These are phyloP conservation scores for Shargacucullia verbasci DNA, from an alignment of 2,888 invertebrate genomes.

Conservation along the genomic window DNA sequence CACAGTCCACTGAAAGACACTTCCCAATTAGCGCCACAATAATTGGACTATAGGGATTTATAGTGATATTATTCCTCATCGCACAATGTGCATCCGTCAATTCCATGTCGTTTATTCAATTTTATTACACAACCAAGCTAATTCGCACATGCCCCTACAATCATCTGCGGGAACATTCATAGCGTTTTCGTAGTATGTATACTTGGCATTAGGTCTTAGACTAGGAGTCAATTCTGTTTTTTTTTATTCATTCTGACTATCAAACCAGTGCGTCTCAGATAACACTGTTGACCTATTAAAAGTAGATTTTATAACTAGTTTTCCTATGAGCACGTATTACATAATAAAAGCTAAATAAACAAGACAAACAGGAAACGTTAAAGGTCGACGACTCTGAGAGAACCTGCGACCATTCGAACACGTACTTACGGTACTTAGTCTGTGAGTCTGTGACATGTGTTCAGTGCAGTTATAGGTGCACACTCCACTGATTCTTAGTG, in stretches of 20 bases:
- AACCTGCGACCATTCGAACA: constrained; percentile 46
- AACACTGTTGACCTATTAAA: constrained; percentile 16
- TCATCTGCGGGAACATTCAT: not conserved
- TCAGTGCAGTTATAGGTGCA: constrained; percentile 9
- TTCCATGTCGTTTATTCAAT: constrained; percentile 1
- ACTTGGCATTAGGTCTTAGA: no score
- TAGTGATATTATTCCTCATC: no score
- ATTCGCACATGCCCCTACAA: constrained; percentile 5
- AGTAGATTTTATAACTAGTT: constrained; percentile 28
- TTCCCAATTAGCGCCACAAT: no score
- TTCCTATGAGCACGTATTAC: constrained; percentile 34
- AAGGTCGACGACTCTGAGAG: constrained; percentile 51
- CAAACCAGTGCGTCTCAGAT: not conserved
- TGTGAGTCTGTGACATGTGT: constrained; percentile 5
- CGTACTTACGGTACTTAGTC: constrained; percentile 37
- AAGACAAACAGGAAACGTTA: constrained; percentile 47
- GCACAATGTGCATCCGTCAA: not conserved
- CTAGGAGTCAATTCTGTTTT: no score
- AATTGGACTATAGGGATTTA: no score
- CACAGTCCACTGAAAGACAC: no score
- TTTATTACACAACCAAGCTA: constrained; percentile 5
- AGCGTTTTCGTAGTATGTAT: no score
- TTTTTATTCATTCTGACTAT: no score
- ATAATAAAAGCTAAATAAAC: constrained; percentile 46
- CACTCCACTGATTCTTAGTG: constrained; percentile 15